phyloP scores from a whole-genome alignment of 2,113 vertebrate genomes.

The Cichladusa arquata region DNA sequence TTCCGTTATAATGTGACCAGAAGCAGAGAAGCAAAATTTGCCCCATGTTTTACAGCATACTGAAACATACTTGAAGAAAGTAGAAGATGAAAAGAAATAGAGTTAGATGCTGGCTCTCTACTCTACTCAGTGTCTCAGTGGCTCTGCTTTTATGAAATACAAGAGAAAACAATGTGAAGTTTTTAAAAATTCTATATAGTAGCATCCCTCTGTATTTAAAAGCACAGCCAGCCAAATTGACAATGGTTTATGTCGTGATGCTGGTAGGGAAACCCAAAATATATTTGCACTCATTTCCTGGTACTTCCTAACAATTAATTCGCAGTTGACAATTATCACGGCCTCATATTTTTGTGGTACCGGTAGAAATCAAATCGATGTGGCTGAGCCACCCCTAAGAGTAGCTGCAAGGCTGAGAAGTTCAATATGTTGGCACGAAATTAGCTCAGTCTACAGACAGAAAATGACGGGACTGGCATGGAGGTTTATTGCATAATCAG shows the following conservation, averaged over 20 bases:
- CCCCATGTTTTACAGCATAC: accelerated
- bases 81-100: background rate
- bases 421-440: constrained; percentile 29
- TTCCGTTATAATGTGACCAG: background rate
- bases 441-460: background rate
- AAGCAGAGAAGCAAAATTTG: background rate
- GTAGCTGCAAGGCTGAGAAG: background rate
- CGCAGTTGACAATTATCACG: background rate
- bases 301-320: background rate
- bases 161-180: background rate
- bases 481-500: constrained; percentile 50
- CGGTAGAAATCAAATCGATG: background rate
- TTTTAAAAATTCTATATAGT: accelerated
- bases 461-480: background rate
- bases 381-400: background rate
- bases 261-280: background rate
- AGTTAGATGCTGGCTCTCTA: background rate
- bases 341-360: background rate
- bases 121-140: background rate
- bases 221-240: background rate
- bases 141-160: background rate
- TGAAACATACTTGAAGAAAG: background rate
- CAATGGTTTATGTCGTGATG: background rate
- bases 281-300: background rate
- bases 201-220: background rate